Base-by-base conservation (phyloP, 2,888 invertebrate genomes). In the Mayetiola destructor region DNA sequence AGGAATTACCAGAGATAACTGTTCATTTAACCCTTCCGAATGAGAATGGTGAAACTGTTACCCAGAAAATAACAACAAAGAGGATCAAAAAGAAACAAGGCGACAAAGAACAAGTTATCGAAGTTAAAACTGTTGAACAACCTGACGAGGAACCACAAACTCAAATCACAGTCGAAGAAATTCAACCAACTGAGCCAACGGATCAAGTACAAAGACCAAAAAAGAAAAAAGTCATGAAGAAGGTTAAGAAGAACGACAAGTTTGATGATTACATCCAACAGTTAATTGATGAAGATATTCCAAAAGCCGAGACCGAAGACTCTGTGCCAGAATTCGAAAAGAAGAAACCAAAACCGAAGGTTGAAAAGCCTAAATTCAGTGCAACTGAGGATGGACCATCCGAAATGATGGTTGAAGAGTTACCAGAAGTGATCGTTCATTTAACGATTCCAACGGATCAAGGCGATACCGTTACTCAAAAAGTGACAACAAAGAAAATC, bases 401-500 rank as follows among this genome's bases (percentile, higher is more conserved):
- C 60, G 62, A 30, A 64, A 64, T 32, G 5, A 21, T 21, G 1
- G 14, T 35, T 9, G 42, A 42, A n/a, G 57, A 58, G 36, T 20
- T 57, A 40, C 58, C n/a, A 8, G 55, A 39, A 1, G 57, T 60
- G 20, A 59, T 69, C 55, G 66, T 67, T 30, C 68, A 69, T 62
- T 61, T 64, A 59, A 69, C 68, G 21, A 66, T 70, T 55, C 68
- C 67, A 14, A 67, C 70, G 10, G 70, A 73, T 2, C 64, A 68
- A 36, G 71, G 74, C 27, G 68, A 71, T 32, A 64, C 67, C 5
- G 68, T 69, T 27, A 69, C 70, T 60, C 69, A 73, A 58, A 68
- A 67, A 3, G 69, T 67, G 21, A 75, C 71, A 12, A 75, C 71
- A 60, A 68, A 71, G 9, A 69, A 70, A 55, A 68, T 73, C 2